phyloP scores from a whole-genome alignment of 2,797 vertebrate genomes.

The Oryzias sinensis region DNA sequence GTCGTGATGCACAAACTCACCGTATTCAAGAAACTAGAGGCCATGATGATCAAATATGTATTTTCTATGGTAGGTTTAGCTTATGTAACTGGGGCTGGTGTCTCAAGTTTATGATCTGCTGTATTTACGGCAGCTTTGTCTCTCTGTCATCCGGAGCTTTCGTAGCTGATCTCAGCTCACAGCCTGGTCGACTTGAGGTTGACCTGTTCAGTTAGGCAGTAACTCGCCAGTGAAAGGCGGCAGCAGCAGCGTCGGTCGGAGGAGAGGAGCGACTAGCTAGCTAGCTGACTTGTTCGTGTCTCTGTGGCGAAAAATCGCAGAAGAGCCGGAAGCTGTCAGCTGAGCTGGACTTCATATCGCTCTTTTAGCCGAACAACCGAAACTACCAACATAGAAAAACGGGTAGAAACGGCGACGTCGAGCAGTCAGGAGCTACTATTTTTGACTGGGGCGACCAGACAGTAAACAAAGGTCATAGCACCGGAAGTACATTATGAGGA shows the following conservation, averaged over 20 bases:
- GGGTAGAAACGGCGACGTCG: not conserved
- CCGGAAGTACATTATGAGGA: constrained; percentile 66
- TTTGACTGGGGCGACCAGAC: constrained; percentile 42
- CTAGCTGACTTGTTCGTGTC: constrained; percentile 66
- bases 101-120: not conserved
- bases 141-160: too few relatives aligned
- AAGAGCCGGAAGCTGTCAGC: constrained; percentile 14
- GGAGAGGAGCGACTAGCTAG: constrained; percentile 9
- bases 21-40: constrained; percentile 61
- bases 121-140: not conserved
- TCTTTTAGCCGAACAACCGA: not conserved
- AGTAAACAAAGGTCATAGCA: constrained; percentile 77
- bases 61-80: constrained; percentile 8
- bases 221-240: not conserved
- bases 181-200: not conserved
- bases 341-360: constrained; percentile 44
- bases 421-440: constrained; percentile 20
- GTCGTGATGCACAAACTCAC: constrained; percentile 70
- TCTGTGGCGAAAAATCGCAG: constrained; percentile 33
- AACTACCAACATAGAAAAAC: not conserved
- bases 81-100: constrained; percentile 15
- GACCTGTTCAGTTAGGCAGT: constrained; percentile 1
- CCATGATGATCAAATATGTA: constrained; percentile 37
- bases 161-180: too few relatives aligned
- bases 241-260: constrained; percentile 9